phyloP scores from a whole-genome alignment of 1,140 invertebrate species.

The Argopecten irradians region DNA sequence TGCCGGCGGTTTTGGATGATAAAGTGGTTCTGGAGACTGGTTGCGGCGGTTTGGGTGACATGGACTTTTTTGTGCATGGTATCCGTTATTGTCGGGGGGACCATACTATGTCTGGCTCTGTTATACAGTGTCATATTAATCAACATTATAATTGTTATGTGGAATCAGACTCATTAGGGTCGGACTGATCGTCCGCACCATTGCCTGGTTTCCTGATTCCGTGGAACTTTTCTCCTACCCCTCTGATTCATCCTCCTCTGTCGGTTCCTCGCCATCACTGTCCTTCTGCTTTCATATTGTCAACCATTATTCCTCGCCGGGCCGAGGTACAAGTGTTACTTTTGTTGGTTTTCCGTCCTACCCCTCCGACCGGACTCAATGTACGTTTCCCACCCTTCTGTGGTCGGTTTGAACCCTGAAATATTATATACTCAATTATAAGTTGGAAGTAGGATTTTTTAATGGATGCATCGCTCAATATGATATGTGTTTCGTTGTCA shows the following conservation, averaged over 20 bases:
- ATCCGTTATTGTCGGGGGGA: not conserved
- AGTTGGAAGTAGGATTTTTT: no score
- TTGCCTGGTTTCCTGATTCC: not conserved
- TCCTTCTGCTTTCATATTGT: not conserved
- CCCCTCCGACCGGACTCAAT: not conserved
- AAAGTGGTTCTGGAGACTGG: no score
- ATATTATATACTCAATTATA: no score
- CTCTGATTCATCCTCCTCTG: not conserved
- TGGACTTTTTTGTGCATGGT: no score
- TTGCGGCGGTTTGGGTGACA: no score
- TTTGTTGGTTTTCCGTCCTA: not conserved
- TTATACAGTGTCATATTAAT: not conserved
- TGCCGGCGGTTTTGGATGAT: not conserved
- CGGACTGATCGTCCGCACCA: not conserved
- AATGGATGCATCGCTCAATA: no score
- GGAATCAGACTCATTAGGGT: not conserved
- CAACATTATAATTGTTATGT: not conserved
- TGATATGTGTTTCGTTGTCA: no score
- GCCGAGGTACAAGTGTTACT: not conserved
- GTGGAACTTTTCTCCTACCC: not conserved
- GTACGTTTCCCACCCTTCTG: not conserved
- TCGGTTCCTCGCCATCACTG: not conserved
- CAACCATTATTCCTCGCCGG: slow-evolving; percentile 2
- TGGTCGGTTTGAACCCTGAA: not conserved
- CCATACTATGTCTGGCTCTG: not conserved